A percentile compares a stretch with the other conserved stretches of the same genome.
Conservation (phyloP, 2,888 invertebrate genomes). For the Rambutsinella grinnellia region DNA sequence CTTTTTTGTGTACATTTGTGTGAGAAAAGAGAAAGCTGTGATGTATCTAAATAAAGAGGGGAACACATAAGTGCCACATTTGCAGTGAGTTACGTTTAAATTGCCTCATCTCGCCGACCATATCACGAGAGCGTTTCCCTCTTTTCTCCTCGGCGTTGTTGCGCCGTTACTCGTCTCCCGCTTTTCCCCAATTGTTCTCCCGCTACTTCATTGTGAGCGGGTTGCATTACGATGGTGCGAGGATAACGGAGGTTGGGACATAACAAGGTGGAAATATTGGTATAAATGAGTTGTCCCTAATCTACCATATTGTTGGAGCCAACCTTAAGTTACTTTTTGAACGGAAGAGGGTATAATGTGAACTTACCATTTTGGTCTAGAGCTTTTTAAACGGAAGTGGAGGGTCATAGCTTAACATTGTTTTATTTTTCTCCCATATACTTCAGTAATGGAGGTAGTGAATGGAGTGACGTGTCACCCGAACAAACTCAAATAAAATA, state of each 20-base stretch:
- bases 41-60: conserved; percentile 57
- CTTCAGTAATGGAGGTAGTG: too few species aligned
- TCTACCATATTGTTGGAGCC: conserved; percentile 48
- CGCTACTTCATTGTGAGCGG: too few species aligned
- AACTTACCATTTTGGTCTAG: too few species aligned
- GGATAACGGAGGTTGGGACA: neutral
- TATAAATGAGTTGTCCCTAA: conserved; percentile 57
- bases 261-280: conserved; percentile 34
- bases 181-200: too few species aligned
- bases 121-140: conserved; percentile 9
- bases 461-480: too few species aligned
- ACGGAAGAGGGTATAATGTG: too few species aligned
- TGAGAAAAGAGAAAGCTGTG: conserved; percentile 32
- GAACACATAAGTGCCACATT: conserved; percentile 56
- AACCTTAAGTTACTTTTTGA: conserved; percentile 16
- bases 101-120: conserved; percentile 49
- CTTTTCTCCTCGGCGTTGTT: neutral
- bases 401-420: too few species aligned
- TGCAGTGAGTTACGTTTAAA: conserved; percentile 55
- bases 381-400: too few species aligned
- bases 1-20: too few species aligned
- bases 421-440: too few species aligned
- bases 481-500: too few species aligned
- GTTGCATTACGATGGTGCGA: neutral
- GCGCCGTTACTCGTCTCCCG: neutral